phyloP scores from a whole-genome alignment of 2,888 invertebrate species.

The Melinopterus prodromus region DNA sequence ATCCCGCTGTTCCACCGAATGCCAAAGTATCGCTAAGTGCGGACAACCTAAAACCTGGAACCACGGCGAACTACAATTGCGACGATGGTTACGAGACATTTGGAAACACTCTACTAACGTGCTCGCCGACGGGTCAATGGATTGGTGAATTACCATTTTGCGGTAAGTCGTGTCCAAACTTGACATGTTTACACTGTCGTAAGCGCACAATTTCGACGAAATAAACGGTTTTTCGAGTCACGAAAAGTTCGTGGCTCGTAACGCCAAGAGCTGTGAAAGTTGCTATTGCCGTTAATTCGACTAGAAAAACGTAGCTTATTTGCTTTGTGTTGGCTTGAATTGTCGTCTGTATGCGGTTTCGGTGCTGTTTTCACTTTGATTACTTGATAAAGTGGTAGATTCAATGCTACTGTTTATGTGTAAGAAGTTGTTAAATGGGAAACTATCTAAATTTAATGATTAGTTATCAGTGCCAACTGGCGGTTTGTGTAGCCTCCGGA shows the following conservation, averaged over 20 bases:
- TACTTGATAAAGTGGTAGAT: neutral
- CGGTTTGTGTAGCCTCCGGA: too few relatives aligned
- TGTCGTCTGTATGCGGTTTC: neutral
- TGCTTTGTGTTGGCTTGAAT: neutral
- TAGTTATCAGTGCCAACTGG: too few relatives aligned
- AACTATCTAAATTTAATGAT: too few relatives aligned
- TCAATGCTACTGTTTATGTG: neutral
- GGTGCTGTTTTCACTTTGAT: neutral
- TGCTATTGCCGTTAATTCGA: neutral
- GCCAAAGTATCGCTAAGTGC: slow-evolving; percentile 74
- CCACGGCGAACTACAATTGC: slow-evolving; percentile 80
- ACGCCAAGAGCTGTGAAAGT: slow-evolving; percentile 23
- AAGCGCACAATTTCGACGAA: neutral
- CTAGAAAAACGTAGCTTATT: neutral
- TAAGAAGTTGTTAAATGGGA: too few relatives aligned
- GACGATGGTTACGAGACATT: slow-evolving; percentile 89
- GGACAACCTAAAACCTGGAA: slow-evolving; percentile 65
- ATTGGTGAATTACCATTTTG: slow-evolving; percentile 85
- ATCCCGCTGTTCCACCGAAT: slow-evolving; percentile 86
- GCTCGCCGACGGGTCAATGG: slow-evolving; percentile 79
- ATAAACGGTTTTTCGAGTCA: slow-evolving; percentile 13
- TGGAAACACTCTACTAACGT: slow-evolving; percentile 75
- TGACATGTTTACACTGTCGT: neutral
- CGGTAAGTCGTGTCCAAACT: slow-evolving; percentile 65
- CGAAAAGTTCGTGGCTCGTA: slow-evolving; percentile 9